Conservation (phyloP, 64 coral and sea anemone genomes). For the Porites australiensis region DNA sequence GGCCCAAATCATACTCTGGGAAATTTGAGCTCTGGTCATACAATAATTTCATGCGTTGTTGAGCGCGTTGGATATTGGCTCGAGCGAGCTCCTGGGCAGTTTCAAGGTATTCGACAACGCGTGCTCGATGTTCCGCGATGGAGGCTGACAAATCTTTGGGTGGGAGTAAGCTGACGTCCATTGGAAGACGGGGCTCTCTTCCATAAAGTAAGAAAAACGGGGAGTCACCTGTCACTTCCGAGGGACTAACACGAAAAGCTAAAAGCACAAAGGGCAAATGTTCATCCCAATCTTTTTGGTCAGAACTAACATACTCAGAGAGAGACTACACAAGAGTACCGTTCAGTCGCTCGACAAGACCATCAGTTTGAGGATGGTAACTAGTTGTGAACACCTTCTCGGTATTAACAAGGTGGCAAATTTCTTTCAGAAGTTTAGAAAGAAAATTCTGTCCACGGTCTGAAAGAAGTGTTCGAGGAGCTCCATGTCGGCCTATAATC, state of each 20-base stretch:
- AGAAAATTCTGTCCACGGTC: not conserved
- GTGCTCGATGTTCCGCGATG: conserved; percentile 2
- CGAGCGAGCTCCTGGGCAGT: not conserved
- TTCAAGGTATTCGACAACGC: conserved; percentile 32
- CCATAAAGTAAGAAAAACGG: conserved; percentile 48
- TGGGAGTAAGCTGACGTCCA: conserved; percentile 12
- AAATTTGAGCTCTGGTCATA: not conserved
- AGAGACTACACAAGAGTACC: too few relatives aligned
- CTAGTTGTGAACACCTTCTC: too few relatives aligned
- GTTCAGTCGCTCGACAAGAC: too few relatives aligned
- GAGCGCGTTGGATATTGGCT: not conserved
- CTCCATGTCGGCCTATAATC: not conserved
- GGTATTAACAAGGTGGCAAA: too few relatives aligned
- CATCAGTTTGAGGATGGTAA: not conserved
- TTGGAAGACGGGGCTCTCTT: not conserved
- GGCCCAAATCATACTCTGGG: too few relatives aligned
- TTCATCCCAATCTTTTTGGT: not conserved
- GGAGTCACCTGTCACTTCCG: conserved; percentile 1
- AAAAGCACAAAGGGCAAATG: not conserved
- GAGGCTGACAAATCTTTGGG: conserved; percentile 3
- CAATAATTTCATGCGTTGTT: conserved; percentile 43
- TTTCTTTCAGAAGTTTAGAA: too few relatives aligned
- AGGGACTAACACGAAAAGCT: not conserved
- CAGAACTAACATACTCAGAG: conserved; percentile 41
- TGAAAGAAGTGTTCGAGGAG: not conserved